These are phyloP conservation scores for Lycaena phlaeas DNA, from an alignment of 2,888 invertebrate species.

Conservation along the genomic window DNA sequence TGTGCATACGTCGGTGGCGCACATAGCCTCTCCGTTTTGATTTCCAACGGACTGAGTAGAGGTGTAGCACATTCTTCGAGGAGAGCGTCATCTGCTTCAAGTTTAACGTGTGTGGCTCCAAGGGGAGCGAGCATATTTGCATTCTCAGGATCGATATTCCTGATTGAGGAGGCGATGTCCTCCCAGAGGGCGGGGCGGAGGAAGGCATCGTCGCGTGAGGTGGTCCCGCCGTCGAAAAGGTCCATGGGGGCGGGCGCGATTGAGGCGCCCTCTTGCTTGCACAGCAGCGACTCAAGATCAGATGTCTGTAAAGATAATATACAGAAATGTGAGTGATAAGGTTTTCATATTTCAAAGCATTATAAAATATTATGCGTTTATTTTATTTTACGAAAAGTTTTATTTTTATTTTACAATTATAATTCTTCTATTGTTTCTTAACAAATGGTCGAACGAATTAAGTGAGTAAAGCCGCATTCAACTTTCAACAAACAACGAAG, in stretches of 20 bases:
- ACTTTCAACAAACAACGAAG: too few species aligned
- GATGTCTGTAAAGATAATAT: conserved; percentile 71
- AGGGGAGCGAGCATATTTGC: conserved; percentile 86
- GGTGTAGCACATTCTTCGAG: conserved; percentile 78
- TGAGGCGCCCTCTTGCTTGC: conserved; percentile 80
- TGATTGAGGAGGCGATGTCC: conserved; percentile 91
- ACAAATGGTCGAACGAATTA: too few species aligned
- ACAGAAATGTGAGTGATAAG: not conserved
- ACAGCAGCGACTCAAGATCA: conserved; percentile 85
- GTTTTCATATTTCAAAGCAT: not conserved
- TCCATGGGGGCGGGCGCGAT: conserved; percentile 75
- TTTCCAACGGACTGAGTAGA: conserved; percentile 83
- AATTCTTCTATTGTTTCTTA: too few species aligned
- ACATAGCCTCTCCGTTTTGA: conserved; percentile 82
- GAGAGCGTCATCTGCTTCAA: conserved; percentile 78
- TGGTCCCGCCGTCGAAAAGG: conserved; percentile 67
- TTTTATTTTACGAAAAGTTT: too few species aligned
- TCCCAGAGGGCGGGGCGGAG: conserved; percentile 92
- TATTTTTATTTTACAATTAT: too few species aligned
- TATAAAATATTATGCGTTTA: too few species aligned
- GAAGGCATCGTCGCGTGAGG: conserved; percentile 86
- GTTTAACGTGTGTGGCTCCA: conserved; percentile 80
- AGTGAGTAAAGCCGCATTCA: too few species aligned
- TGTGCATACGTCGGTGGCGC: conserved; percentile 67
- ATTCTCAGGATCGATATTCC: conserved; percentile 92